Evolutionary conservation across 2,888 invertebrate genomes (phyloP), one percentile per base, ranked within the genome.

Genomic region (Perdita meconis): DNA sequence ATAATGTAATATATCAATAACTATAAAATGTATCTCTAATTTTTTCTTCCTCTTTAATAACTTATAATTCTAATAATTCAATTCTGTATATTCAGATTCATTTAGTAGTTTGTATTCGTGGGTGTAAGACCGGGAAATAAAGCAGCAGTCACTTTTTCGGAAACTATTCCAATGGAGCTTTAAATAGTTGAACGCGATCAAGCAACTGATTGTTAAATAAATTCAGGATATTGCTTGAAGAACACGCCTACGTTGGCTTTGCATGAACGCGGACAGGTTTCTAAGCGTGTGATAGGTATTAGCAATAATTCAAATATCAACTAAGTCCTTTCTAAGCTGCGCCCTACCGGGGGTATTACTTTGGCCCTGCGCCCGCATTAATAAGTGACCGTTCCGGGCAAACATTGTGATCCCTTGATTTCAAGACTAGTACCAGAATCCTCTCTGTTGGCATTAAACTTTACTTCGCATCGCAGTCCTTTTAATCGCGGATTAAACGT

Each of bases 331-430:
- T 75, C 83, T 89, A 89, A 90, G 89, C 89, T 85, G 69, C 68
- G 69, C 73, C 76, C 78, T 82, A 71, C 79, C 82, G 78, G 66
- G 72, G 84, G 86, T 80, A 88, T 90, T 88, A 90, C 82, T 83
- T 82, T 84, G 86, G 86, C 83, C 90, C 90, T 91, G 91, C 88
- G 87, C 87, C 84, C 88, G 91, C 91, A 92, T 91, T 91, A 92
- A 92, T 92, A 90, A 89, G 89, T 89, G 88, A 89, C 88, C 89
- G 88, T 87, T 78, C 80, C 68, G 81, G 77, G 74, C 85, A 84
- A 86, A 77, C 82, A 85, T 63, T 59, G 63, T 81, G 83, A 85
- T 84, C 85, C 84, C 83, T 79, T 80, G 82, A 84, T 82, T 84
- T 84, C 80, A 74, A 71, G 82, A 82, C 82, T 78, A 68, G 63